Conservation (phyloP, 2,113 vertebrate genomes). For the Spheniscus mendiculus region DNA sequence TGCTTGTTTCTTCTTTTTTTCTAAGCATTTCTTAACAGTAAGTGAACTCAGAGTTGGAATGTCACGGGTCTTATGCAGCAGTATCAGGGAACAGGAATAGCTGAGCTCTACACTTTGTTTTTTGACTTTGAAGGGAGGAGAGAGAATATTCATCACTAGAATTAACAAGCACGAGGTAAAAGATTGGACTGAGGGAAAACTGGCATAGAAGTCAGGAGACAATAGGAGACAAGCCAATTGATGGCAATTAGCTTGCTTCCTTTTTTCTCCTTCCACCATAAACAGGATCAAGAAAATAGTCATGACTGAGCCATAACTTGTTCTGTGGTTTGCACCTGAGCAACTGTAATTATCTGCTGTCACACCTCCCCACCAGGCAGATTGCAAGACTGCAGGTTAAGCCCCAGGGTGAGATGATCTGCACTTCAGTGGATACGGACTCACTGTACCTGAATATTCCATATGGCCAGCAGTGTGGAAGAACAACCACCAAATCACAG, state of each 20-base stretch:
- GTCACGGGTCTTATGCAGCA: background rate
- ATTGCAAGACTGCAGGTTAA: background rate
- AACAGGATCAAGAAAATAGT: background rate
- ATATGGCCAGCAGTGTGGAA: background rate
- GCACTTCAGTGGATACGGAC: background rate
- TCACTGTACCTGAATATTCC: background rate
- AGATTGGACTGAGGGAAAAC: background rate
- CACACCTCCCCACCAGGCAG: background rate
- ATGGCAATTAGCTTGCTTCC: background rate
- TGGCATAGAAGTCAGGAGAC: background rate
- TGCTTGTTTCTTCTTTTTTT: background rate
- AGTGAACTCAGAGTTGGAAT: background rate
- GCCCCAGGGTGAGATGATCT: background rate
- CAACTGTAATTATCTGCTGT: background rate
- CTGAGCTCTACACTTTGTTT: background rate
- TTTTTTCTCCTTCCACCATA: background rate
- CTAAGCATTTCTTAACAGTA: background rate
- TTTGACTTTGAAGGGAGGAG: background rate
- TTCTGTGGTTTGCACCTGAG: background rate
- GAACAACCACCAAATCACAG: background rate
- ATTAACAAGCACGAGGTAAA: background rate
- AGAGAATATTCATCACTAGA: background rate
- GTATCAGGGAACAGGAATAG: background rate
- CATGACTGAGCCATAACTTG: background rate
- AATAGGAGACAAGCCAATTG: background rate